These are phyloP conservation scores for Rhynchonema sp. DNA, from an alignment of 2,888 invertebrate genomes.

Conservation along the genomic window DNA sequence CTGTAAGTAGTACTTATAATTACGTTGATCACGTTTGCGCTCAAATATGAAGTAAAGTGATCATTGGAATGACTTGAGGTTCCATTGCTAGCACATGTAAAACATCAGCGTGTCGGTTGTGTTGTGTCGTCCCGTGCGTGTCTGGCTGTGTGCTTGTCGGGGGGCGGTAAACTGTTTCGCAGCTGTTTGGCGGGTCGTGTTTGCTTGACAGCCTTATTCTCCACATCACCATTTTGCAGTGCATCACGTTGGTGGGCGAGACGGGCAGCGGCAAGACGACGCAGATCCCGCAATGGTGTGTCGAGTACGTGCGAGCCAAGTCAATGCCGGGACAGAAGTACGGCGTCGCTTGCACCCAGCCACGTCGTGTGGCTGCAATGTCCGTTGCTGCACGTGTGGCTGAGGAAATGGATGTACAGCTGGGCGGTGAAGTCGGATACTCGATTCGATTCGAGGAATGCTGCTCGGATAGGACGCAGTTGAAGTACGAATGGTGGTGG, in stretches of 20 bases:
- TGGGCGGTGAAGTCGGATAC: constrained; percentile 78
- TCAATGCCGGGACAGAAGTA: constrained; percentile 36
- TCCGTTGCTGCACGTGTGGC: constrained; percentile 95
- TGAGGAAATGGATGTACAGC: constrained; percentile 92
- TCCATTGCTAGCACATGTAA: too few species aligned
- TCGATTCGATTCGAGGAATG: constrained; percentile 98
- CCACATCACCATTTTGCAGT: too few species aligned
- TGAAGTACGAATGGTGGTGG: constrained; percentile 67
- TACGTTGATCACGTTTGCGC: too few species aligned
- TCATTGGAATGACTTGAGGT: too few species aligned
- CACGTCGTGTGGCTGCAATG: constrained; percentile 94
- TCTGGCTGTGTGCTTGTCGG: too few species aligned
- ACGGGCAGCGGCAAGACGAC: constrained; percentile 99
- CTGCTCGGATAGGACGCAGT: constrained; percentile 70
- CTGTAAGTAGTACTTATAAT: too few species aligned
- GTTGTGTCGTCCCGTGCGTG: too few species aligned
- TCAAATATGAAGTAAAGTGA: too few species aligned
- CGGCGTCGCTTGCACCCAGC: constrained; percentile 80
- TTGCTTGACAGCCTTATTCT: too few species aligned
- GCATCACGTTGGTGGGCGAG: constrained; percentile 61
- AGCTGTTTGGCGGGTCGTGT: too few species aligned
- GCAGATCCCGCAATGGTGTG: constrained; percentile 86
- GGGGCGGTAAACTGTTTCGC: too few species aligned
- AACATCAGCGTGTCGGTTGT: too few species aligned
- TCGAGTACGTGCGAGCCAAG: constrained; percentile 47